Evolutionary conservation across 1,140 invertebrate genomes (phyloP).

Genomic region (Sarcophaga bullata): DNA sequence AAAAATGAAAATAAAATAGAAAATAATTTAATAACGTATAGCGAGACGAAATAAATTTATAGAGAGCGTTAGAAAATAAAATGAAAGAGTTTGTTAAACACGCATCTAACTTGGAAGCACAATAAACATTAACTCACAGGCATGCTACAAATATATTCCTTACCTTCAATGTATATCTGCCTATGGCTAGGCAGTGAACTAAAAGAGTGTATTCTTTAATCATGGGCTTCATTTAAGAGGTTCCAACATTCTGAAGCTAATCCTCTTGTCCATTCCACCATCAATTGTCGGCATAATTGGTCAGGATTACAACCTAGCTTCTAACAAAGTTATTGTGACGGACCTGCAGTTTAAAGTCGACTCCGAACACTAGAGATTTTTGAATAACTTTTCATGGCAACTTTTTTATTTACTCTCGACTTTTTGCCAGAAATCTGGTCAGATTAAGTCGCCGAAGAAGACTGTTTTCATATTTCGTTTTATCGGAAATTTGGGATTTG

Average conservation of each 20-base stretch:
- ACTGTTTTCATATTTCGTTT: too few species aligned
- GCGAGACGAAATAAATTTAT: too few species aligned
- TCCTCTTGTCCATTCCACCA: not conserved
- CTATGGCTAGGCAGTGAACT: not conserved
- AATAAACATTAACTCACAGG: not conserved
- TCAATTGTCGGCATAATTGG: too few species aligned
- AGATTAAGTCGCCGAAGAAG: too few species aligned
- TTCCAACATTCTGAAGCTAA: not conserved
- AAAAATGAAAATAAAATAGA: not conserved
- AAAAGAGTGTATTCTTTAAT: not conserved
- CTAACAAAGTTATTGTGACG: too few species aligned
- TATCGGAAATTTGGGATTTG: too few species aligned
- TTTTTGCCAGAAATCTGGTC: too few species aligned
- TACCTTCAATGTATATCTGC: not conserved
- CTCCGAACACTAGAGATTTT: too few species aligned
- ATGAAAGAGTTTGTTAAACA: constrained; percentile 37
- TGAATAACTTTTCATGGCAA: too few species aligned
- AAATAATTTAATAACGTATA: constrained; percentile 11
- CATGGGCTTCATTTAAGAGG: not conserved
- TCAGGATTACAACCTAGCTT: too few species aligned
- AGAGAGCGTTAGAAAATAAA: not conserved
- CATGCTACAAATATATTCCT: not conserved
- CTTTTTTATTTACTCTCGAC: too few species aligned
- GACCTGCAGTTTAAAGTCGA: too few species aligned
- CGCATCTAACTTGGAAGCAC: constrained; percentile 13